phyloP scores from a whole-genome alignment of 2,113 vertebrate genomes.

The Coptodon bakossiorum region DNA sequence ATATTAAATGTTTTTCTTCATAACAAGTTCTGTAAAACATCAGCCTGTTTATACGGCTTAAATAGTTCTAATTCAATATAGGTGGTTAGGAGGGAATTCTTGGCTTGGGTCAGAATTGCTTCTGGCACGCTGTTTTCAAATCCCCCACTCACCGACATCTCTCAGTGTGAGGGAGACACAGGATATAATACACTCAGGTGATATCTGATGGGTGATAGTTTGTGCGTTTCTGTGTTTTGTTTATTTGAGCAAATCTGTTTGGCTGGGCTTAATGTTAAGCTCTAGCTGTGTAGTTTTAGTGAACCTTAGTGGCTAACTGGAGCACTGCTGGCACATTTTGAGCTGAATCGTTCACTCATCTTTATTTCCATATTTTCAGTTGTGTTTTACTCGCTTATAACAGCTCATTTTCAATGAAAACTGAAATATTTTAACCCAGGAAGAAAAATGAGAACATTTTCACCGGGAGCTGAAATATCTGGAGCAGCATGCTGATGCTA shows the following conservation, averaged over 20 bases:
- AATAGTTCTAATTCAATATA: background rate
- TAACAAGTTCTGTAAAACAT: background rate
- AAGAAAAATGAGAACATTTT: background rate
- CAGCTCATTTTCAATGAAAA: background rate
- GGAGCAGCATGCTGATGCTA: background rate
- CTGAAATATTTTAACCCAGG: background rate
- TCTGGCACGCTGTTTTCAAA: background rate
- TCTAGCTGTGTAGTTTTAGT: background rate
- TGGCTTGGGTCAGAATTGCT: background rate
- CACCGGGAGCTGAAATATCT: background rate
- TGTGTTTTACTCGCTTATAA: background rate
- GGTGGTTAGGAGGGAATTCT: background rate
- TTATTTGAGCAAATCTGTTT: background rate
- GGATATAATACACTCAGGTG: background rate
- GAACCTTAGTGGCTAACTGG: background rate
- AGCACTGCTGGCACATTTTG: background rate
- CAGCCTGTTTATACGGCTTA: rapidly evolving
- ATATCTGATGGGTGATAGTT: background rate
- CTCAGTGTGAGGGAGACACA: background rate
- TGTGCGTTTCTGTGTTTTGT: background rate
- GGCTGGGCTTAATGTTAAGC: background rate
- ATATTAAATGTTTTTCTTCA: background rate
- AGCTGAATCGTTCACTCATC: background rate
- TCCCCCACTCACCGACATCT: background rate
- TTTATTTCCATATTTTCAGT: background rate